Conservation (phyloP, 1,140 invertebrate species). For the Helicoverpa armigera region DNA sequence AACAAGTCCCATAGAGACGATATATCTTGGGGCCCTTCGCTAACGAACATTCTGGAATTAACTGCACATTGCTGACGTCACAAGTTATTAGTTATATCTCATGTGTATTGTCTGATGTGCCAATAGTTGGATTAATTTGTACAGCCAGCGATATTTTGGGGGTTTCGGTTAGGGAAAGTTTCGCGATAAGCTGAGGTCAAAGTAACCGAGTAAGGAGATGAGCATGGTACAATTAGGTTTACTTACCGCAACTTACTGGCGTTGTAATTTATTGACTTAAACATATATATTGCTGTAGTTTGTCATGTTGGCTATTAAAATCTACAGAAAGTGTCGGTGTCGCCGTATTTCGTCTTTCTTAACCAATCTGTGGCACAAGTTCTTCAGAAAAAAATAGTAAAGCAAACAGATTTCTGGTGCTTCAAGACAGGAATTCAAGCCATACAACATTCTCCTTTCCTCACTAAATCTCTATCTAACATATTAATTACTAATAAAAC, state of each 20-base stretch:
- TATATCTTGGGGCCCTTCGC: slow-evolving; percentile 65
- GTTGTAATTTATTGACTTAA: slow-evolving; percentile 4
- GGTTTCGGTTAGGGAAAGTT: slow-evolving; percentile 52
- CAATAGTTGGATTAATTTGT: slow-evolving; percentile 70
- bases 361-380: no score
- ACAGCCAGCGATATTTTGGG: slow-evolving; percentile 51
- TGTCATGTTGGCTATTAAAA: background rate
- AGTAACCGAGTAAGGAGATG: slow-evolving; percentile 1
- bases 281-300: background rate
- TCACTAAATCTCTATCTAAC: slow-evolving; percentile 30
- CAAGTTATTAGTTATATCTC: slow-evolving; percentile 67
- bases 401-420: background rate
- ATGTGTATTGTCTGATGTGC: slow-evolving; percentile 66
- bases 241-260: background rate
- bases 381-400: background rate
- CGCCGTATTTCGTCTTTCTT: no score
- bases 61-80: slow-evolving; percentile 74
- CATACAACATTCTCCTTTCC: slow-evolving; percentile 18
- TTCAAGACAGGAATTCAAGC: background rate
- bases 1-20: slow-evolving; percentile 69
- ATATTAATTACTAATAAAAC: slow-evolving; percentile 50
- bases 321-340: background rate
- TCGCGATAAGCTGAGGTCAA: slow-evolving; percentile 32
- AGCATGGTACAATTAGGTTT: slow-evolving; percentile 24
- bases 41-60: slow-evolving; percentile 67